These are phyloP conservation scores for Labeo catla DNA, from an alignment of 2,113 vertebrate genomes.

Conservation along the genomic window DNA sequence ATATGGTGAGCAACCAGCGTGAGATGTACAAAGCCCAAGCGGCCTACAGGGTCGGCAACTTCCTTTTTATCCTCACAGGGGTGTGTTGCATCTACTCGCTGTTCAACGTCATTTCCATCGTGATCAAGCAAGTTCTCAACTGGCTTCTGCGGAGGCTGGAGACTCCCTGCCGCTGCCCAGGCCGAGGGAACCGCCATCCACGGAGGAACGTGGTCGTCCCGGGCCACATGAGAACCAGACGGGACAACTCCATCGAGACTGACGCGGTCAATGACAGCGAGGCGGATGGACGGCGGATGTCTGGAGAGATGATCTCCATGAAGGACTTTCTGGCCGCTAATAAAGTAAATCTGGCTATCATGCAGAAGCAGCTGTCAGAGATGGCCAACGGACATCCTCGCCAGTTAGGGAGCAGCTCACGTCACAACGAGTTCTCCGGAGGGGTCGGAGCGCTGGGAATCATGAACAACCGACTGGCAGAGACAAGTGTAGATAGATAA, in stretches of 20 bases:
- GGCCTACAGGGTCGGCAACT: constrained; percentile 83
- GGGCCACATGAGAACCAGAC: constrained; percentile 59
- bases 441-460: constrained; percentile 84
- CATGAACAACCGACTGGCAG: constrained; percentile 86
- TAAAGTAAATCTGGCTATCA: constrained; percentile 81
- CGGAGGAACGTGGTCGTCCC: constrained; percentile 80
- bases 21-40: constrained; percentile 74
- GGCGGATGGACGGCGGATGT: constrained; percentile 75
- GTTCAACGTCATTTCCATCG: constrained; percentile 86
- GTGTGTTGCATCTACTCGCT: constrained; percentile 89
- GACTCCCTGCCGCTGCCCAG: constrained; percentile 65
- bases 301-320: constrained; percentile 86
- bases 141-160: constrained; percentile 81
- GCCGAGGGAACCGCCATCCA: constrained; percentile 64
- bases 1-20: constrained; percentile 85
- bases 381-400: constrained; percentile 77
- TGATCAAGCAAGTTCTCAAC: constrained; percentile 87
- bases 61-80: constrained; percentile 84
- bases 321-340: constrained; percentile 82
- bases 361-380: constrained; percentile 85
- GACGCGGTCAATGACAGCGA: constrained; percentile 77
- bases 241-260: constrained; percentile 78
- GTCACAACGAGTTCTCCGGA: constrained; percentile 79
- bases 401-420: constrained; percentile 62
- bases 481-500: constrained; percentile 82